Evolutionary conservation across 2,797 vertebrate genomes (phyloP).

Genomic region (Squalus acanthias): DNA sequence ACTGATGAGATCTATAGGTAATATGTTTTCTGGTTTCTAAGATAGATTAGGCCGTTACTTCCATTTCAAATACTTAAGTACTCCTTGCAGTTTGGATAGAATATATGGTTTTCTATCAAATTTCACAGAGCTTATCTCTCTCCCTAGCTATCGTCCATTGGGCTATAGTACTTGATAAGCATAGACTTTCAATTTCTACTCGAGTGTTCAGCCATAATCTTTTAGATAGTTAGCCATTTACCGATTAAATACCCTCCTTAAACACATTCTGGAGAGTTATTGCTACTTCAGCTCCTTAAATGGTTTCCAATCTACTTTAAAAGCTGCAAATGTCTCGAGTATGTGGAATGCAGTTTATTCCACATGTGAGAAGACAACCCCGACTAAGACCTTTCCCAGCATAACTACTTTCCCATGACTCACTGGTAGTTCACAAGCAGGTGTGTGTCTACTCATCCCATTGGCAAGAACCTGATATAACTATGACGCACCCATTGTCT

Average conservation of each 20-base stretch:
- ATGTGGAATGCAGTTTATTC: neutral
- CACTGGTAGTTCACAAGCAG: neutral
- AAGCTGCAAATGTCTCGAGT: neutral
- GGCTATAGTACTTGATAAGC: neutral
- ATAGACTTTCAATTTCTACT: slow-evolving; percentile 11
- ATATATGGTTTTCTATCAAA: slow-evolving; percentile 4
- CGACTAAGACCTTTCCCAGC: neutral
- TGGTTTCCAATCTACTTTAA: neutral
- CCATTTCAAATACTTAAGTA: neutral
- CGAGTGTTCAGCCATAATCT: neutral
- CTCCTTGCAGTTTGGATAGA: neutral
- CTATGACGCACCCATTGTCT: neutral
- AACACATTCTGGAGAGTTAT: neutral
- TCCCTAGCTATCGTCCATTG: neutral
- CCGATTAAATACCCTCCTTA: neutral
- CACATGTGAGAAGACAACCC: neutral
- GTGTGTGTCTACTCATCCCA: neutral
- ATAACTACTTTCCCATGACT: neutral
- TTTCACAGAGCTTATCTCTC: slow-evolving; percentile 9
- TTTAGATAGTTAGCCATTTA: neutral
- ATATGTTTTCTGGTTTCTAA: neutral
- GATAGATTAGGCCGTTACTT: neutral
- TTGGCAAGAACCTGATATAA: neutral
- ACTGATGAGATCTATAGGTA: neutral
- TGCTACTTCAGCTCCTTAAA: neutral